phyloP scores from a whole-genome alignment of 1,140 invertebrate genomes.

The Zaprionus davidi region DNA sequence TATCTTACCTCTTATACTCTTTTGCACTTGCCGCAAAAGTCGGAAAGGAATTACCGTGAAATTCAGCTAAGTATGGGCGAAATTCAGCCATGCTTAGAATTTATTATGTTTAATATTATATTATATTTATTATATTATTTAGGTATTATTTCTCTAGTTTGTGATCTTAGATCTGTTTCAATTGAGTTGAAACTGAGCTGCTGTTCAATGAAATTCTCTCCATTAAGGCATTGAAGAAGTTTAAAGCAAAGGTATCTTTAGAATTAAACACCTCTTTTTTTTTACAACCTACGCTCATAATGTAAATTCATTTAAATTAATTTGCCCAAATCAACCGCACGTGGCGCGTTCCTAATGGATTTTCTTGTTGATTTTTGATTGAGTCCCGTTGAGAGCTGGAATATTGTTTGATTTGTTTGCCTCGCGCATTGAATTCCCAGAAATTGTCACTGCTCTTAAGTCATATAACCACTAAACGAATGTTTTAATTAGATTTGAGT shows the following conservation, averaged over 20 bases:
- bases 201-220: not conserved
- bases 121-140: not conserved
- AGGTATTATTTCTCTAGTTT: not conserved
- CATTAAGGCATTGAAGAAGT: not conserved
- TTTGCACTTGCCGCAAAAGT: not conserved
- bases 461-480: not conserved
- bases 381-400: not conserved
- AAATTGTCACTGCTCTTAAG: not conserved
- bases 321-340: not conserved
- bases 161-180: too few relatives aligned
- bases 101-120: not conserved
- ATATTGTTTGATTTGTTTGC: not conserved
- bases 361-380: slow-evolving; percentile 3
- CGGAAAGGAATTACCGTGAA: not conserved
- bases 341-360: not conserved
- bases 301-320: not conserved
- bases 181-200: not conserved
- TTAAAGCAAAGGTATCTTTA: not conserved
- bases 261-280: not conserved
- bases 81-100: not conserved
- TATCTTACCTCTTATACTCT: not conserved
- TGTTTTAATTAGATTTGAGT: not conserved
- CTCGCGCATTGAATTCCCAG: not conserved
- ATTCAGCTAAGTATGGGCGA: slow-evolving; percentile 10
- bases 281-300: not conserved